Conservation (phyloP, 2,888 invertebrate genomes). For the Cerastis rubricosa region DNA sequence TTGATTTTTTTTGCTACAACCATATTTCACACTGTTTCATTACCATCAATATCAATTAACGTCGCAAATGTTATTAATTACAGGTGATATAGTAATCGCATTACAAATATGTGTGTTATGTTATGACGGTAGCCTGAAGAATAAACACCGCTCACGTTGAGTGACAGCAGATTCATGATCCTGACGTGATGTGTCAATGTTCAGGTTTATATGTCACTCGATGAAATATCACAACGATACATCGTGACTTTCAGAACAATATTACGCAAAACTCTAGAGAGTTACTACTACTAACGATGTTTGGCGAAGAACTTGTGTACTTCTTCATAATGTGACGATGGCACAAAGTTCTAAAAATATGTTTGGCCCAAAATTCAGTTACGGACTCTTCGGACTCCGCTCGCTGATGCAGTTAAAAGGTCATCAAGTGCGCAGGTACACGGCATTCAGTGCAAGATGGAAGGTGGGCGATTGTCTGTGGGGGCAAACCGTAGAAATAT, state of each 20-base stretch:
- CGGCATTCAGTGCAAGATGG: background rate
- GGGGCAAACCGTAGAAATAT: background rate
- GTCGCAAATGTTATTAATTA: slow-evolving; percentile 56
- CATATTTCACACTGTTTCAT: slow-evolving; percentile 1
- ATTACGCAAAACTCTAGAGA: background rate
- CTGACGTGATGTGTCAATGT: slow-evolving; percentile 41
- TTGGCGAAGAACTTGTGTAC: slow-evolving; percentile 8
- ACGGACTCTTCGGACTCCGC: background rate
- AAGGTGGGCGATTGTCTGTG: background rate
- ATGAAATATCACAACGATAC: slow-evolving; percentile 16
- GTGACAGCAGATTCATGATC: slow-evolving; percentile 34
- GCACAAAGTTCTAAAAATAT: background rate
- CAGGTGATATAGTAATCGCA: slow-evolving; percentile 59
- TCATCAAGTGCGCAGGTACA: background rate
- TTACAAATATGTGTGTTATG: slow-evolving; percentile 58
- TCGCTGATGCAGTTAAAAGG: background rate
- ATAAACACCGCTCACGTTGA: slow-evolving; percentile 56
- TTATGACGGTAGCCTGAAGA: slow-evolving; percentile 36
- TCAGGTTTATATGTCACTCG: slow-evolving; percentile 16
- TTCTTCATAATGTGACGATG: background rate
- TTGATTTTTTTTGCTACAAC: slow-evolving; percentile 18
- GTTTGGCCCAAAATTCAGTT: background rate
- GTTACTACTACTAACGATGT: background rate
- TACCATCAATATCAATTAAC: slow-evolving; percentile 47
- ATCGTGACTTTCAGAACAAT: slow-evolving; percentile 15